phyloP scores from a whole-genome alignment of 2,113 vertebrate genomes.

The Chunga burmeisteri region DNA sequence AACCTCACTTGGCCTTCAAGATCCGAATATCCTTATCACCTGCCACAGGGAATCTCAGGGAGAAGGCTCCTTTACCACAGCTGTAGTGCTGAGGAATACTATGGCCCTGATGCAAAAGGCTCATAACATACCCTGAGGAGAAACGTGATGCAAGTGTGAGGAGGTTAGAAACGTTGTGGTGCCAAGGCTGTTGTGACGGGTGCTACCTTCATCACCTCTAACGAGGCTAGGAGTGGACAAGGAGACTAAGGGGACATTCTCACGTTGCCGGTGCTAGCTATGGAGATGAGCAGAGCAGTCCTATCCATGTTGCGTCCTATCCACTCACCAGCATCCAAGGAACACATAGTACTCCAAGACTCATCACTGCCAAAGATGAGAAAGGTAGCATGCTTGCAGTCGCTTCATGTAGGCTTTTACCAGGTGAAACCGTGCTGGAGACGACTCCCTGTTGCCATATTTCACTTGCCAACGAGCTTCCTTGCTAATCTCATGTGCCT shows the following conservation, averaged over 20 bases:
- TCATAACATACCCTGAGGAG: not conserved
- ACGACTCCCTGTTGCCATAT: not conserved
- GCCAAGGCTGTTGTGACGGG: not conserved
- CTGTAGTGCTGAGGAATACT: not conserved
- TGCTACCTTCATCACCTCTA: not conserved
- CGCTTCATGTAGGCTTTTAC: not conserved
- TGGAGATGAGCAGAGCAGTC: not conserved
- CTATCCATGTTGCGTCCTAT: not conserved
- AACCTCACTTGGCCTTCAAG: not conserved
- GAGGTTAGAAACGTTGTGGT: not conserved
- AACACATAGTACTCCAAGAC: not conserved
- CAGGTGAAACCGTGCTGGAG: not conserved
- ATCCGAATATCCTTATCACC: slow-evolving; percentile 29
- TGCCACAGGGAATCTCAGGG: not conserved
- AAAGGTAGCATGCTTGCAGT: not conserved
- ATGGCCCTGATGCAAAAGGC: not conserved
- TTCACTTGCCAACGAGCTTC: not conserved
- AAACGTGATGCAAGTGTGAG: not conserved
- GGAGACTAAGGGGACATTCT: not conserved
- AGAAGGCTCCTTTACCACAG: not conserved
- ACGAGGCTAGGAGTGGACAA: not conserved
- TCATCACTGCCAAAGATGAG: not conserved
- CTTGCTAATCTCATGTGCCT: not conserved
- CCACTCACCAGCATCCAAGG: not conserved
- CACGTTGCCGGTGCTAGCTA: not conserved